A percentile compares a stretch with the other conserved stretches of the same genome.
Conservation (phyloP, 2,888 invertebrate genomes). For the Pristionchus fissidentatus region DNA sequence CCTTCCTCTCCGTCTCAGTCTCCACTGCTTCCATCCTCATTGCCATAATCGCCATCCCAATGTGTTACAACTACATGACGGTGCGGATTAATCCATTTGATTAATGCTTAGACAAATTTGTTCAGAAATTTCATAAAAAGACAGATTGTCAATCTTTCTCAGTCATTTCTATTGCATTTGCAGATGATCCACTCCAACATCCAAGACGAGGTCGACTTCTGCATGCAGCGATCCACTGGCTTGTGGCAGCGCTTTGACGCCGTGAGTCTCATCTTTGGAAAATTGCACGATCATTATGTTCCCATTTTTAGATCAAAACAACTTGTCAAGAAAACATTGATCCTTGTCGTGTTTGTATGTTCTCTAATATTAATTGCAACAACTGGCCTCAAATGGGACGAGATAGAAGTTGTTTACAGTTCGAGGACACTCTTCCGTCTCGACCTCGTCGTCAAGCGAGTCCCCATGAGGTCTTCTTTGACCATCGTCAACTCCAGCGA, state of each 20-base stretch:
- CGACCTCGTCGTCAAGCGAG: background rate
- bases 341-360: background rate
- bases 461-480: background rate
- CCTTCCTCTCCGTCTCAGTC: slow-evolving; percentile 28
- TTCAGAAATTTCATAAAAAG: background rate
- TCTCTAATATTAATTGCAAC: no score
- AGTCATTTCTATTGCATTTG: background rate
- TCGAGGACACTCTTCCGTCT: background rate
- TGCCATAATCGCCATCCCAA: slow-evolving; percentile 28
- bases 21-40: slow-evolving; percentile 3
- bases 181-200: slow-evolving; percentile 15
- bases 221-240: background rate
- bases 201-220: slow-evolving; percentile 41
- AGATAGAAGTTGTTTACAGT: background rate
- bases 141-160: background rate
- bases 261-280: no score
- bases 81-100: background rate
- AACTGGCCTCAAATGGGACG: background rate
- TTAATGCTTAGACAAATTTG: background rate
- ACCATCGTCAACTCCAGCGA: slow-evolving; percentile 12
- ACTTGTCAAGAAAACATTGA: background rate
- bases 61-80: slow-evolving; percentile 40
- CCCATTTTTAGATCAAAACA: background rate
- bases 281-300: background rate
- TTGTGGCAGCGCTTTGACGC: background rate